phyloP scores from a whole-genome alignment of 35 echinoderm and acorn worm species.

The Apostichopus parvimensis region DNA sequence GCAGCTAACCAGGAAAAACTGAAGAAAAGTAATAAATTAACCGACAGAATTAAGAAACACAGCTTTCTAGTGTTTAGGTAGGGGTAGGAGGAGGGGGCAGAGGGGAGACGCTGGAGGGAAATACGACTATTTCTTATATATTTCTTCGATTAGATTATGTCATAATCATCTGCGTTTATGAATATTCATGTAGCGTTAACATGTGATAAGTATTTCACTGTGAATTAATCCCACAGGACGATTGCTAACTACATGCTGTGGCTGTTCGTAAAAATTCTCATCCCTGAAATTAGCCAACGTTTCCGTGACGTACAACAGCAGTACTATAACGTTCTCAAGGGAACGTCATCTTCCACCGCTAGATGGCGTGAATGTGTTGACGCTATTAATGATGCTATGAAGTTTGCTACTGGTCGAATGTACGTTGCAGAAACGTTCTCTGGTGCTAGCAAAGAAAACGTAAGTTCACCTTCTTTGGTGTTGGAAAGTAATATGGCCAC shows the following conservation, averaged over 20 bases:
- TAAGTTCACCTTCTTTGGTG: conserved; percentile 18
- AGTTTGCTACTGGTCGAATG: conserved; percentile 78
- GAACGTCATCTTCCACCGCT: conserved; percentile 49
- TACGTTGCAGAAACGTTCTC: conserved; percentile 77
- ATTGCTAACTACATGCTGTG: conserved; percentile 81
- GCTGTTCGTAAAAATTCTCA: conserved; percentile 50
- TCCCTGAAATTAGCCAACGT: conserved; percentile 60
- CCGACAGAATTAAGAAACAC: too few relatives aligned
- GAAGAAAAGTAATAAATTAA: too few relatives aligned
- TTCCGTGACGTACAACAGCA: conserved; percentile 65
- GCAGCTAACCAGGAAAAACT: too few relatives aligned
- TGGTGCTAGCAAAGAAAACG: conserved; percentile 75
- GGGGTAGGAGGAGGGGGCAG: too few relatives aligned
- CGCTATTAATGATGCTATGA: conserved; percentile 51
- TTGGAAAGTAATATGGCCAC: too few relatives aligned
- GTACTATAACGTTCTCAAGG: conserved; percentile 62
- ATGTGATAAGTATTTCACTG: neutral
- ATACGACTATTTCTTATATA: too few relatives aligned
- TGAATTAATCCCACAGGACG: conserved; percentile 25
- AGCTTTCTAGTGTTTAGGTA: too few relatives aligned
- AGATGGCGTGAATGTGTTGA: conserved; percentile 78
- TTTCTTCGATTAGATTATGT: too few relatives aligned
- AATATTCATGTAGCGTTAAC: neutral
- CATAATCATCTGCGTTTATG: too few relatives aligned
- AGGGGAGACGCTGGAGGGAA: too few relatives aligned